Evolutionary conservation across 53 echinoderm and acorn worm genomes (phyloP), one percentile per base, ranked within the genome.

Genomic region (Patiria pectinifera): DNA sequence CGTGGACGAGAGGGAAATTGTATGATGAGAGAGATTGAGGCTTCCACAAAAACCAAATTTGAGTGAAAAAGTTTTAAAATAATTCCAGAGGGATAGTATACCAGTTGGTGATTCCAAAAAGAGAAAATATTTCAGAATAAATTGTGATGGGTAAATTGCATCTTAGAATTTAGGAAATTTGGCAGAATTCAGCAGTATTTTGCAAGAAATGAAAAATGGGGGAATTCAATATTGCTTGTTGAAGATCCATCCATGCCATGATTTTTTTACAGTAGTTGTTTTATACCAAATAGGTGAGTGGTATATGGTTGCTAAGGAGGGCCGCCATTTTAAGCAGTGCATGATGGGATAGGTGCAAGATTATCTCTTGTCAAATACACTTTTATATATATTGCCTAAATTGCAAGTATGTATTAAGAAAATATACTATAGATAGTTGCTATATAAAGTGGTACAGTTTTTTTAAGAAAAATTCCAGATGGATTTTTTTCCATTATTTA

Each of bases 1-100:
- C 86, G 21, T 92, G 76, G 92, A 92, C 48, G 92, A 86, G 21
- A 71, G 70, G 45, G 81, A 80, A 62, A 87, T 87, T 18, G 60
- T 87, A 44, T 87, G 77, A 58, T 14, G 24, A 74, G 58, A 79
- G 24, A 74, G 58, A 79, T 43, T 79, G 79, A 46, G 79, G 79
- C 79, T 66, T 85, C 71, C 16, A 44, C 35, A 45, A 14, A 85
- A 69, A 74, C 23, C 74, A n/a, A 22, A n/a, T 10, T 2, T 23
- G 8, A n/a, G 18, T 4, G 0, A 3, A 74, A 24, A 74, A 74
- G 6, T 3, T 4, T 9, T 10, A 23, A 74, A 74, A 74, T 21
- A 21, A 24, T 4, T 24, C 22, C 22, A 74, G 16, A 70, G 35
- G 35, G 35, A 70, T 2, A 60, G 60, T 12, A 12, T 60, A 11